Conservation (phyloP, 64 coral and sea anemone species). For the Catalaphyllia jardinei region DNA sequence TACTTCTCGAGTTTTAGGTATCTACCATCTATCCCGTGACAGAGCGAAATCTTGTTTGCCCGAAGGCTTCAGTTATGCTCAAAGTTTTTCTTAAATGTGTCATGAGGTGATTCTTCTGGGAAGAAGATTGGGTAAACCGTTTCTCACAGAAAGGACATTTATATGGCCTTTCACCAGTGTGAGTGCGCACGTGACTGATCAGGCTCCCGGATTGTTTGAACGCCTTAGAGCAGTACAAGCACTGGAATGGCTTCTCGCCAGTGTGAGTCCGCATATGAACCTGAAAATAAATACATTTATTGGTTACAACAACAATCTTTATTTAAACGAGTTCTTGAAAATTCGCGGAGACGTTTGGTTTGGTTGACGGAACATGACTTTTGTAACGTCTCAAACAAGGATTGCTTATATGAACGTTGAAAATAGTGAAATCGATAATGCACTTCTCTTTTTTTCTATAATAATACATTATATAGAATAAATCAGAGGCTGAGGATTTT, state of each 20-base stretch:
- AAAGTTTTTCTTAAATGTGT: neutral
- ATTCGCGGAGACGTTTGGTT: neutral
- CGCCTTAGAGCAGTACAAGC: constrained; percentile 7
- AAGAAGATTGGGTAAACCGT: constrained; percentile 1
- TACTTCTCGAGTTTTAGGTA: too few species aligned
- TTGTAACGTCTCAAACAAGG: neutral
- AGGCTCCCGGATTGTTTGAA: constrained; percentile 8
- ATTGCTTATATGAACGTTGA: too few species aligned
- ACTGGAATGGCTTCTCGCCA: constrained; percentile 23
- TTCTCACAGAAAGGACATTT: constrained; percentile 10
- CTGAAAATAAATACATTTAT: neutral
- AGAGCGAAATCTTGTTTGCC: too few species aligned
- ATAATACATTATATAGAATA: too few species aligned
- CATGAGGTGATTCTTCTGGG: neutral
- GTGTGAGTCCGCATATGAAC: constrained; percentile 21
- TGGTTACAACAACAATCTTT: too few species aligned
- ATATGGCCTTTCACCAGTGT: constrained; percentile 9
- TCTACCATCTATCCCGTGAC: too few species aligned
- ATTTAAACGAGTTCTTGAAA: neutral
- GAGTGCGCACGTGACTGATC: neutral
- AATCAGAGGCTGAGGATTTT: too few species aligned
- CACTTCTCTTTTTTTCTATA: too few species aligned
- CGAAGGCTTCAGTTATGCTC: neutral
- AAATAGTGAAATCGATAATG: too few species aligned
- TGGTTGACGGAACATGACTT: neutral